phyloP scores from a whole-genome alignment of 1,140 invertebrate genomes.

The Ganaspis sp. region DNA sequence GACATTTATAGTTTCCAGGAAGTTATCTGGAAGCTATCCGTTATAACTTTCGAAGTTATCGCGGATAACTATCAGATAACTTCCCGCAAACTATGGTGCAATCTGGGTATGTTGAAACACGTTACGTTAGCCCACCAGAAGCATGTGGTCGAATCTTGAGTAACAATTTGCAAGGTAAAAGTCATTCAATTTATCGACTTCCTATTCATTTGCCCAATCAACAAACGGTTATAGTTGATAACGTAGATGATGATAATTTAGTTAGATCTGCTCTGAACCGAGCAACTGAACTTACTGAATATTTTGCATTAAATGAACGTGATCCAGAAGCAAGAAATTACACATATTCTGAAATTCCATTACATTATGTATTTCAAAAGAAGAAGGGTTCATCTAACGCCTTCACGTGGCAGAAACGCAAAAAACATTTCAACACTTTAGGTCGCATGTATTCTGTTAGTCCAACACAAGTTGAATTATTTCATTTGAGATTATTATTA shows the following conservation, averaged over 20 bases:
- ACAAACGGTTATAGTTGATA: slow-evolving; percentile 28
- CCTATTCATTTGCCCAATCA: slow-evolving; percentile 37
- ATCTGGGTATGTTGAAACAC: slow-evolving; percentile 34
- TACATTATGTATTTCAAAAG: slow-evolving; percentile 38
- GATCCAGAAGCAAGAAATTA: slow-evolving; percentile 28
- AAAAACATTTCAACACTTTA: not conserved
- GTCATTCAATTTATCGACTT: slow-evolving; percentile 29
- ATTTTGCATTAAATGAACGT: slow-evolving; percentile 12
- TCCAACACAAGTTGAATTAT: slow-evolving; percentile 34
- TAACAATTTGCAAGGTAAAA: slow-evolving; percentile 38
- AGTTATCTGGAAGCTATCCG: too few relatives aligned
- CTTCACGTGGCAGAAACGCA: slow-evolving; percentile 2
- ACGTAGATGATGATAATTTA: slow-evolving; percentile 17
- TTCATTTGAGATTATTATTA: slow-evolving; percentile 31
- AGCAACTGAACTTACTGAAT: slow-evolving; percentile 32
- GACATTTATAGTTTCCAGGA: too few relatives aligned
- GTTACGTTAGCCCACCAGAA: slow-evolving; percentile 39
- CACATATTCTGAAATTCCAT: slow-evolving; percentile 35
- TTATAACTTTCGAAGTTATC: too few relatives aligned
- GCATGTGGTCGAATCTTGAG: slow-evolving; percentile 36
- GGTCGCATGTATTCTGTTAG: slow-evolving; percentile 28
- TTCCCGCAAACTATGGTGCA: too few relatives aligned
- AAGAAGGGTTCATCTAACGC: not conserved
- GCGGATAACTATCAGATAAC: too few relatives aligned
- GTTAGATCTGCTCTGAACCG: not conserved